These are phyloP conservation scores for Phyllotreta cruciferae DNA, from an alignment of 2,888 invertebrate genomes.

Conservation along the genomic window DNA sequence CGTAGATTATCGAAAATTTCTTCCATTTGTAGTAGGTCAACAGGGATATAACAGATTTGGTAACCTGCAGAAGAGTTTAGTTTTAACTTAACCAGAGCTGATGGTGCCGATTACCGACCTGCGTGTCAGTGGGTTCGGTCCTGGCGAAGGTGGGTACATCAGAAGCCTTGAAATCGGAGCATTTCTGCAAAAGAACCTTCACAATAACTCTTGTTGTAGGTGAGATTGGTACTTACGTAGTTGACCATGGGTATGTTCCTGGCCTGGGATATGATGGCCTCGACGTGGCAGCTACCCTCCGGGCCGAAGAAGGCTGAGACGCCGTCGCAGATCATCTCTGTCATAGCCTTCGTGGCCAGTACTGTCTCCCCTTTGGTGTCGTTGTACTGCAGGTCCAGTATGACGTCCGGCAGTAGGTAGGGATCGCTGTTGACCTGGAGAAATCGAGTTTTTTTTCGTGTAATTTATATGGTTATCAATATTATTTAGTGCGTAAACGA, in stretches of 20 bases:
- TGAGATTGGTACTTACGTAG: conserved; percentile 78
- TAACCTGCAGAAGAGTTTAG: conserved; percentile 69
- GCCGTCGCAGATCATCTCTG: conserved; percentile 89
- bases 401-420: conserved; percentile 75
- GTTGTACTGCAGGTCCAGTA: conserved; percentile 76
- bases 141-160: conserved; percentile 89
- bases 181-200: conserved; percentile 75
- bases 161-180: conserved; percentile 90
- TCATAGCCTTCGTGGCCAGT: conserved; percentile 80
- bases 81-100: neutral
- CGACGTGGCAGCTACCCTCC: conserved; percentile 92
- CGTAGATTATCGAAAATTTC: conserved; percentile 89
- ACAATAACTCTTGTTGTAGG: neutral
- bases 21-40: conserved; percentile 92
- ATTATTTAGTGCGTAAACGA: too few relatives aligned
- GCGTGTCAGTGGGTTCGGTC: conserved; percentile 92
- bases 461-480: too few relatives aligned
- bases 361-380: conserved; percentile 88
- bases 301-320: conserved; percentile 95
- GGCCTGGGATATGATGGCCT: conserved; percentile 92
- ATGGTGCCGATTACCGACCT: conserved; percentile 63
- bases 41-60: conserved; percentile 91
- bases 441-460: conserved; percentile 1
- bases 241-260: conserved; percentile 96
- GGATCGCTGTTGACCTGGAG: conserved; percentile 74